These are phyloP conservation scores for Lissonota sp. DNA, from an alignment of 2,888 invertebrate genomes.

Conservation along the genomic window DNA sequence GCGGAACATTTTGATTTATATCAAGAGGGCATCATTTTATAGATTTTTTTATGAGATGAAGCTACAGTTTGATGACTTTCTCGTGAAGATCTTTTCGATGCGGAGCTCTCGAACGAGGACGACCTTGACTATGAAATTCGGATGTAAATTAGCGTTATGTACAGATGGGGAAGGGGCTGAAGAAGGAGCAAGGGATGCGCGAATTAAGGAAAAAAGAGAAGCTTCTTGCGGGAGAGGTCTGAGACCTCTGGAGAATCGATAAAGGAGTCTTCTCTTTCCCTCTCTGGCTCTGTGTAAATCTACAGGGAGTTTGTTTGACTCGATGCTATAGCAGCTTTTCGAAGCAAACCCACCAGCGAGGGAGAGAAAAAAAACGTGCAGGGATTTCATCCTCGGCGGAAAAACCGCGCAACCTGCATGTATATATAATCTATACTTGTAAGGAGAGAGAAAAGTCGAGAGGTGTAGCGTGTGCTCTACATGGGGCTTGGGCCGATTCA, in stretches of 20 bases:
- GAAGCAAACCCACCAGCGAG: constrained; percentile 16
- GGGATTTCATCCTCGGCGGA: constrained; percentile 31
- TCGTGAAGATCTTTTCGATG: too few relatives aligned
- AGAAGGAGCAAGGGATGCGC: not conserved
- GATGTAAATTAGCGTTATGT: not conserved
- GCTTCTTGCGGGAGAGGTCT: not conserved
- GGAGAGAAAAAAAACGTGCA: not conserved
- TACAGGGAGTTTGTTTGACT: constrained; percentile 23
- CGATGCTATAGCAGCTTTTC: constrained; percentile 19
- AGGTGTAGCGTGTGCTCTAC: constrained; percentile 24
- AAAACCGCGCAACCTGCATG: constrained; percentile 35
- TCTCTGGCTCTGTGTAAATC: not conserved
- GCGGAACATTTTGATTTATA: too few relatives aligned
- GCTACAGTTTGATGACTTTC: too few relatives aligned
- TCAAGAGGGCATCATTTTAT: too few relatives aligned
- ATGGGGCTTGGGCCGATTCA: constrained; percentile 62
- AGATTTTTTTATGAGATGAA: too few relatives aligned
- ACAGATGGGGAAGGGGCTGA: not conserved
- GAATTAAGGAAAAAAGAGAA: not conserved
- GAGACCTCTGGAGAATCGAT: constrained; percentile 10
- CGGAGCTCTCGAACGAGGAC: not conserved
- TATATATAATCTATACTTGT: constrained; percentile 26
- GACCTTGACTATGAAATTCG: not conserved
- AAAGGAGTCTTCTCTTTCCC: not conserved
- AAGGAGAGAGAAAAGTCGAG: constrained; percentile 30